Evolutionary conservation across 2,797 vertebrate species (phyloP).

Genomic region (Dallia pectoralis): DNA sequence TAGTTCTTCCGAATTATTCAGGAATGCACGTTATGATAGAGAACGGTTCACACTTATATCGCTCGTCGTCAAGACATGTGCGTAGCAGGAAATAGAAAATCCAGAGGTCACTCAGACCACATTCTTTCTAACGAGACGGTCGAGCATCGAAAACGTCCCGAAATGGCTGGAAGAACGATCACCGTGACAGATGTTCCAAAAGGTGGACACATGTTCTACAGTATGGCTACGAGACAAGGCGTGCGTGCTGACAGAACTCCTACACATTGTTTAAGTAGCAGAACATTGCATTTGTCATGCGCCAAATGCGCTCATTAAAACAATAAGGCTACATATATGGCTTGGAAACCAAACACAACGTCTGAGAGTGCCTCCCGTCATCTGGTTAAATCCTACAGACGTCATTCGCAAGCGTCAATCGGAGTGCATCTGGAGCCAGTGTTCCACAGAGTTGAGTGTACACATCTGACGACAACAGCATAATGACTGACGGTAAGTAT

Average conservation of each 20-base stretch:
- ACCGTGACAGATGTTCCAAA: no score
- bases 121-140: no score
- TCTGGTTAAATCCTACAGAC: conserved; percentile 32
- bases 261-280: not conserved
- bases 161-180: no score
- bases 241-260: not conserved
- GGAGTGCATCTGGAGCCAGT: conserved; percentile 35
- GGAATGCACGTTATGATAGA: conserved; percentile 30
- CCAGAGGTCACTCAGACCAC: not conserved
- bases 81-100: no score
- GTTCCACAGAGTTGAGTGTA: conserved; percentile 28
- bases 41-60: conserved; percentile 37
- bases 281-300: not conserved
- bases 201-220: no score
- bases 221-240: no score
- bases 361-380: conserved; percentile 34
- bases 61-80: not conserved
- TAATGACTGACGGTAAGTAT: conserved; percentile 56
- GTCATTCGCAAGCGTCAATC: conserved; percentile 53
- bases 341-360: not conserved
- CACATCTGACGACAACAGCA: conserved; percentile 32
- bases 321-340: not conserved
- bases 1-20: conserved; percentile 50
- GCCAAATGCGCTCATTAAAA: not conserved
- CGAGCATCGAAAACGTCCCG: no score